Base-by-base conservation (phyloP, 2,113 vertebrate genomes). In the Panurus biarmicus region DNA sequence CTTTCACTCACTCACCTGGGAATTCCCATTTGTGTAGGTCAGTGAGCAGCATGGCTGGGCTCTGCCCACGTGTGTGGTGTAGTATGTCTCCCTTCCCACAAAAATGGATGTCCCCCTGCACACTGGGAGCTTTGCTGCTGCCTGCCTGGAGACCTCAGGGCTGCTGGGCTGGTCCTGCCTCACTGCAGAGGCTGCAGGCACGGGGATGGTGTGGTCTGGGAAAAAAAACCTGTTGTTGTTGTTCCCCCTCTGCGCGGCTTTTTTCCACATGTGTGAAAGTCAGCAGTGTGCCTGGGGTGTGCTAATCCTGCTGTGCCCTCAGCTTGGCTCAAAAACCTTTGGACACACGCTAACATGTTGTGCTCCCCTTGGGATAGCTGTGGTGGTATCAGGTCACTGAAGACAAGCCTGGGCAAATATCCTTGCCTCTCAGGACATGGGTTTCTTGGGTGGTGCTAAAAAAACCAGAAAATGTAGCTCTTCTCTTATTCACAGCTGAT, bases 391-490 rank as follows among this genome's bases (percentile, higher is more conserved):
- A 45, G 28, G 35, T 21, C 16, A 6, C 67, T 36, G 48, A 66
- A 74, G 10, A 33, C 16, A 56, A 70, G 17, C 16, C 47, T 74
- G 16, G 57, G 51, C 28, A 89, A 73, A 45, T 66, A 66, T 5
- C 14, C 20, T 69, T 36, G n/a, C 11, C 31, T 40, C 71, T 44
- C 38, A 71, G 25, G 75, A 47, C 22, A 5, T 2, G 21, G 18
- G 10, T 29, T 71, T 79, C 65, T 80, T 56, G 26, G 31, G 35
- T 62, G 20, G 13, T 24, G 53, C 14, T 65, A 51, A 69, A 86
- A 67, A 62, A 10, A 5, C 0, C 0, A 58, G 51, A 76, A 81
- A 77, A 62, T 1, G 0, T 7, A 66, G 14, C 40, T 72, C 62
- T 75, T 79, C 6, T 58, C 12, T 40, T 87, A 12, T 48, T 83